These are phyloP conservation scores for Salvelinus fontinalis DNA, from an alignment of 2,113 vertebrate species.

Conservation along the genomic window DNA sequence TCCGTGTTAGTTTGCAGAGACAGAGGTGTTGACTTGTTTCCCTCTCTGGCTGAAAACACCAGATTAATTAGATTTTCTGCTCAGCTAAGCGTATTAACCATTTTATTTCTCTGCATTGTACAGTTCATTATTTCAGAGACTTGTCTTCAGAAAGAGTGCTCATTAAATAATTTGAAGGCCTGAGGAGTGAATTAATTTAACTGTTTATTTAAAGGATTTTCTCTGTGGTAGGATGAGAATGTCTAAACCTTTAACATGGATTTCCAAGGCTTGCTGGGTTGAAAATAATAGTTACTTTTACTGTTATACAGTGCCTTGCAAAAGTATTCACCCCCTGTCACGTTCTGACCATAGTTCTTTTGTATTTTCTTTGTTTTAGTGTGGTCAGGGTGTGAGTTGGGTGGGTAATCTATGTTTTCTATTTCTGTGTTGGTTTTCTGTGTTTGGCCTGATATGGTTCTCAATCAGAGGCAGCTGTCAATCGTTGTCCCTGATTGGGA, in stretches of 20 bases:
- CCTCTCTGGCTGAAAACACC: not conserved
- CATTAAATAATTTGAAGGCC: not conserved
- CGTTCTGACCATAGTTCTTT: no score
- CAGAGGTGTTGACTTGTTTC: not conserved
- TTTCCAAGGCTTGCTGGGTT: not conserved
- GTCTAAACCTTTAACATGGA: not conserved
- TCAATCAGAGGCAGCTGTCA: no score
- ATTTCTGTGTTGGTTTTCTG: no score
- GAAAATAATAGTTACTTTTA: not conserved
- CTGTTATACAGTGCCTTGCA: no score
- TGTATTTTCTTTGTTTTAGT: no score
- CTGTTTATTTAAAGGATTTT: not conserved
- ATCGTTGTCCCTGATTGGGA: no score
- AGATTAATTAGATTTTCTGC: not conserved
- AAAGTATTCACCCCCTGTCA: no score
- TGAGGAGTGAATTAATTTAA: not conserved
- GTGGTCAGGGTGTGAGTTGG: no score
- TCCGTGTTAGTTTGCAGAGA: not conserved
- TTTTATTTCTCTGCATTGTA: not conserved
- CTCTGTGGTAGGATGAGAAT: not conserved
- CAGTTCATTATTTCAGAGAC: not conserved
- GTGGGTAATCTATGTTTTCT: no score
- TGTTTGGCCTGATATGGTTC: no score
- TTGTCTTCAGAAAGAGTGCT: not conserved
- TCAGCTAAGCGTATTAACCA: not conserved